Evolutionary conservation across 2,888 invertebrate species (phyloP), one percentile per base, ranked within the genome.

Genomic region (Epinotia nisella): DNA sequence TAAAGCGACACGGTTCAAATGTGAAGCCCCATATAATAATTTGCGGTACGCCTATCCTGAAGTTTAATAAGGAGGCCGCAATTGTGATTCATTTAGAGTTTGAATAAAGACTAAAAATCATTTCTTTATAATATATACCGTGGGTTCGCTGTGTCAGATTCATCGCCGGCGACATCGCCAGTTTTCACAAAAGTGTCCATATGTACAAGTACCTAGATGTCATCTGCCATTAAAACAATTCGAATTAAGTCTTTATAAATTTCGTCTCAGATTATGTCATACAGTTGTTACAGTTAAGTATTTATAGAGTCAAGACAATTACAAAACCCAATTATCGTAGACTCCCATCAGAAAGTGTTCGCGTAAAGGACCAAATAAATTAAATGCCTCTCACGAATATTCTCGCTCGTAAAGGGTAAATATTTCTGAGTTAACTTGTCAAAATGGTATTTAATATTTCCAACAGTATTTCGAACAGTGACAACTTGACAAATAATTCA

Each of bases 401-500:
- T 58, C 45, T 51, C 72, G 17, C 39, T 41, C 55, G 45, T 61
- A 53, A 53, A 75, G 75, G 60, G 76, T 78, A 78, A 78, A 78
- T 77, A 78, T 76, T 76, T 76, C 74, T 74, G 69, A 77, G 75
- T 78, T 77, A 74, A 75, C 75, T 76, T 75, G 68, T 71, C 72
- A 74, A 74, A n/a, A 76, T 76, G 49, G 68, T 58, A 62, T 68
- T 72, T 72, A 68, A 72, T 72, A 61, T 67, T 71, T 71, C 51
- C 59, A 66, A 21, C 65, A 19, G 51, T 51, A 59, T 71, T 66
- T 71, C 24, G 59, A 60, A 66, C 17, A 41, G 59, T 66, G 59
- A 53, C 59, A 19, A 24, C 45, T 45, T 45, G 13, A 24, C 29
- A 10, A 45, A 10, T 19, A 29, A 55, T 53, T 49, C 60, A 70